phyloP scores from a whole-genome alignment of 2,797 vertebrate genomes.

The Anguilla obscura region DNA sequence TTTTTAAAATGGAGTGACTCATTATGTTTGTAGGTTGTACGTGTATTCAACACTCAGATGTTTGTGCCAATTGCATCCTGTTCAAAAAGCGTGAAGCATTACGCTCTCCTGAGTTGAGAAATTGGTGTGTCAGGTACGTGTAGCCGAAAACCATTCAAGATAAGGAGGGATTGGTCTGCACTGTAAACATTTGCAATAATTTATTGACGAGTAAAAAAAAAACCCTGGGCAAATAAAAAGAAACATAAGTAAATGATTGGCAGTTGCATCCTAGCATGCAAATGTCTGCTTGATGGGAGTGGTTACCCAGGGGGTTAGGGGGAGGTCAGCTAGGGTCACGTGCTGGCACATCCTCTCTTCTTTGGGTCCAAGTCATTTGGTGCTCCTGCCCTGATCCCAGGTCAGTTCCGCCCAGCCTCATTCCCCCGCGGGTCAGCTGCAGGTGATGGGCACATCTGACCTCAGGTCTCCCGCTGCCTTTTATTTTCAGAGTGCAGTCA shows the following conservation, averaged over 20 bases:
- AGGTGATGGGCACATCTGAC: neutral
- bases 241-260: neutral
- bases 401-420: constrained; percentile 9
- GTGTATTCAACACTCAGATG: neutral
- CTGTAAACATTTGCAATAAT: neutral
- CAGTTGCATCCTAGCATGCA: neutral
- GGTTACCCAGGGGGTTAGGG: neutral
- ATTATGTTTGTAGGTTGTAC: neutral
- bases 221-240: neutral
- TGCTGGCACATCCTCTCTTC: constrained; percentile 15
- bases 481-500: constrained; percentile 3
- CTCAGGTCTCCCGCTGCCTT: constrained; percentile 3
- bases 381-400: neutral
- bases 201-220: neutral
- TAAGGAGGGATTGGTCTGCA: too few species aligned
- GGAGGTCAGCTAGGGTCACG: constrained; percentile 10
- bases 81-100: neutral
- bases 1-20: neutral
- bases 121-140: neutral
- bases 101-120: neutral
- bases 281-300: neutral
- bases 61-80: neutral
- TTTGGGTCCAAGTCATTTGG: neutral
- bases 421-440: neutral
- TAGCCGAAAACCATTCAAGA: neutral